Evolutionary conservation across 2,888 invertebrate genomes (phyloP).

Genomic region (Cataglyphis rosenhaueri): DNA sequence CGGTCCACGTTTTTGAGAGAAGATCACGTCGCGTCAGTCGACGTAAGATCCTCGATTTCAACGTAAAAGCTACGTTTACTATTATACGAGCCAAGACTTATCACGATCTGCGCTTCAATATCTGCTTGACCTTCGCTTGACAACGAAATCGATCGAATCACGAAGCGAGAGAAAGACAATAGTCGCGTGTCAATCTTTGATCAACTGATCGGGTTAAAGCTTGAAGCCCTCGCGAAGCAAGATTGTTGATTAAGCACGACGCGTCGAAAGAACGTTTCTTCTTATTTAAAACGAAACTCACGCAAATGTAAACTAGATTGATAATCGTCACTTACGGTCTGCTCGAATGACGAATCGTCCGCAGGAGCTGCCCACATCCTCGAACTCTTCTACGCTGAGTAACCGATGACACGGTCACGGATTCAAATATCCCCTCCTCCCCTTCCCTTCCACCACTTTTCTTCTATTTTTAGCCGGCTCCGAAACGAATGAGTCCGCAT

Average conservation of each 20-base stretch:
- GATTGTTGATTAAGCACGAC: conserved; percentile 48
- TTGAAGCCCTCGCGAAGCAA: conserved; percentile 39
- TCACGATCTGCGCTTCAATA: conserved; percentile 25
- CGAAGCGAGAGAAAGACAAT: conserved; percentile 26
- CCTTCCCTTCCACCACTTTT: not conserved
- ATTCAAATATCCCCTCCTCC: conserved; percentile 25
- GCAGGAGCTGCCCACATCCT: conserved; percentile 56
- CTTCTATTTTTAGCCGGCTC: conserved; percentile 36
- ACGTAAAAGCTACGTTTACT: not conserved
- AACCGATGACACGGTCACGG: conserved; percentile 59
- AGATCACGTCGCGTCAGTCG: conserved; percentile 16
- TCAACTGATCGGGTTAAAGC: conserved; percentile 58
- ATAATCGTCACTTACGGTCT: conserved; percentile 30
- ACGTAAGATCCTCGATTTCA: not conserved
- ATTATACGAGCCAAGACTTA: conserved; percentile 28
- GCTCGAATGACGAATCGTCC: conserved; percentile 57
- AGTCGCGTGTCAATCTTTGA: conserved; percentile 38
- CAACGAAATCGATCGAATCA: conserved; percentile 28
- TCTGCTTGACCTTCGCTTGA: conserved; percentile 29
- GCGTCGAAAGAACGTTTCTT: conserved; percentile 26
- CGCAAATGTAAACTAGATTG: conserved; percentile 40
- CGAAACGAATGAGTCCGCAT: conserved; percentile 41
- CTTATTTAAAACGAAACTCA: conserved; percentile 42
- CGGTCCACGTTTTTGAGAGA: conserved; percentile 25
- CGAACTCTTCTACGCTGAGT: conserved; percentile 51